Base-by-base conservation (phyloP, 2,888 invertebrate species). In the Eupsilia transversa region DNA sequence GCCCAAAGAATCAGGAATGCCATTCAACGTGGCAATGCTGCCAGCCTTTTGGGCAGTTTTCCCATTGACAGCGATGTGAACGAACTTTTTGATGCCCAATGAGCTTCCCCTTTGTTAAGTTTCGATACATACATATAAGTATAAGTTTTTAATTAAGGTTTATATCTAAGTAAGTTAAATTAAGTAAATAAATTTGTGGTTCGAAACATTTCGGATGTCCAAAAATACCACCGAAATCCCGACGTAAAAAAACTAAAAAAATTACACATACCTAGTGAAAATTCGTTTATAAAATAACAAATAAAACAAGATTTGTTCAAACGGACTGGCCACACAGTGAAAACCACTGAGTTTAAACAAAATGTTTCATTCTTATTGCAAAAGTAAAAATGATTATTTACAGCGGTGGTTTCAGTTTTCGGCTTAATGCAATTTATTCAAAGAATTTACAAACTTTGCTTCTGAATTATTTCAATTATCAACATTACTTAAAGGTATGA, bases 311-410 rank as follows among this genome's bases (percentile, higher is more conserved):
- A 43, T 30, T 64, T 23, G 7, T 43, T 23, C 1, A 33, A 49
- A n/a, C 33, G 2, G 10, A 65, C 3, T 33, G 33, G 17, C 27
- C 27, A 67, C 43, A 33, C n/a, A 35, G 14, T 38, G 5, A 38
- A 49, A 49, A 23, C 27, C 23, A 68, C 10, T 17, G n/a, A 3
- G 17, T 52, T 70, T 38, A 30, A 30, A 38, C 30, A 38, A 69
- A 38, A 49, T 20, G 9, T 20, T 52, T 38, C 3, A 52, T n/a
- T 30, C n/a, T 12, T 23, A 49, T n/a, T 49, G 4, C 10, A 49
- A 30, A 38, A 49, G 70, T 30, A 30, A 12, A 71, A 71, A 38
- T n/a, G 0, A 49, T 70, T 46, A 35, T 68, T 68, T 68, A 52
- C 49, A 41, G 38, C 35, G 5, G n/a, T 38, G 30, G 38, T 49